Conservation (phyloP, 2,888 invertebrate genomes). For the Leptinotarsa peninsularis region DNA sequence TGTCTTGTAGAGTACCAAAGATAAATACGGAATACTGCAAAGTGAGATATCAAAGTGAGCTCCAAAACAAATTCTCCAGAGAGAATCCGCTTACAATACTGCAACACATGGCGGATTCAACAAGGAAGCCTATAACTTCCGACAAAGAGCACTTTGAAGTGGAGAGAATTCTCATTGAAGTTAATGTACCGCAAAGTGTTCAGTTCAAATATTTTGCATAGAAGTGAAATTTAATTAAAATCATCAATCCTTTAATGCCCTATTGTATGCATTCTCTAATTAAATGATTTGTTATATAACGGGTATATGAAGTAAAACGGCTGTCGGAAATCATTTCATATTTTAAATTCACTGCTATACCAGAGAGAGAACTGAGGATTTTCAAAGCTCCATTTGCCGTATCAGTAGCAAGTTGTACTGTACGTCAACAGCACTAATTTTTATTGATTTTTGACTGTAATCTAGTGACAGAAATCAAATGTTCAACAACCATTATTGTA, state of each 20-base stretch:
- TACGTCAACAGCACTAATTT: too few species aligned
- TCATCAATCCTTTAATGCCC: not conserved
- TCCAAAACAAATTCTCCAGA: not conserved
- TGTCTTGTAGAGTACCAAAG: too few species aligned
- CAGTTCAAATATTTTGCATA: not conserved
- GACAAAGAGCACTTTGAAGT: not conserved
- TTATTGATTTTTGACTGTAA: too few species aligned
- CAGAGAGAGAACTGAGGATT: too few species aligned
- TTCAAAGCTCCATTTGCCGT: too few species aligned
- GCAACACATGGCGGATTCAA: not conserved
- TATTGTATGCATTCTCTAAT: not conserved
- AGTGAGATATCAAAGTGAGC: not conserved
- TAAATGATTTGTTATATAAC: not conserved
- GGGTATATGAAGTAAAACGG: too few species aligned
- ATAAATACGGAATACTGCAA: not conserved
- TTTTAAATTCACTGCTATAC: too few species aligned
- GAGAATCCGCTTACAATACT: not conserved
- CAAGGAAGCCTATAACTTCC: not conserved
- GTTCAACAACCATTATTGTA: too few species aligned
- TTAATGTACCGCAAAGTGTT: not conserved
- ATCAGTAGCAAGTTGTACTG: too few species aligned
- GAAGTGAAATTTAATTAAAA: constrained; percentile 1
- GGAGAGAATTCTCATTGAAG: not conserved
- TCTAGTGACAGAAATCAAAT: too few species aligned
- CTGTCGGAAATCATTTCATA: too few species aligned